Conservation (phyloP, 2,888 invertebrate genomes). For the Nowickia ferox region DNA sequence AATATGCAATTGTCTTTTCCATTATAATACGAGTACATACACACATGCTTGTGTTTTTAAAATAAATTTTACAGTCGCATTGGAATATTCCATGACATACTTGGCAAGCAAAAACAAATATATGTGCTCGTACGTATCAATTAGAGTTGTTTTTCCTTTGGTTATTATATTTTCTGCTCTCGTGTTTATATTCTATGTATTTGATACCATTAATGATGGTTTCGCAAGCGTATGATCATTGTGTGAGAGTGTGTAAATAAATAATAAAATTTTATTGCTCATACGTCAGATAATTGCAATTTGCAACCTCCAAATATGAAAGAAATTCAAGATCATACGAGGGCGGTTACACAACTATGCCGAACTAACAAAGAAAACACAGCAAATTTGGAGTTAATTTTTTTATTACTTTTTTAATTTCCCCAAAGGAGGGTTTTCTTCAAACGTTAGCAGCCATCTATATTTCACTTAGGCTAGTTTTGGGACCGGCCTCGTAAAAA, state of each 20-base stretch:
- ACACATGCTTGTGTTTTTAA: neutral
- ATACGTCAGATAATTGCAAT: conserved; percentile 35
- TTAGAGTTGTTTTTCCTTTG: conserved; percentile 16
- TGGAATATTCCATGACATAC: conserved; percentile 66
- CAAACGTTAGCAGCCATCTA: too few species aligned
- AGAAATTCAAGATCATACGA: conserved; percentile 14
- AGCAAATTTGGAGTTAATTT: too few species aligned
- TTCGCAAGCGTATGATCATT: conserved; percentile 41
- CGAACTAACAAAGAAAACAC: neutral
- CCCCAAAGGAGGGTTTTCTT: too few species aligned
- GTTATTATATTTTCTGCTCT: neutral
- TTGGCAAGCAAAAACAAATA: conserved; percentile 42
- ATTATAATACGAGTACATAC: neutral
- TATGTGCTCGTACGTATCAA: neutral
- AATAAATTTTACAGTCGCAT: conserved; percentile 1
- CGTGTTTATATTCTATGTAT: neutral
- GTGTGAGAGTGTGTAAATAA: neutral
- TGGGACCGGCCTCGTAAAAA: too few species aligned
- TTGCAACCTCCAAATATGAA: conserved; percentile 21
- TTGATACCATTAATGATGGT: conserved; percentile 5
- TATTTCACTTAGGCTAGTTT: too few species aligned
- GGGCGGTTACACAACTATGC: too few species aligned
- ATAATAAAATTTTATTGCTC: conserved; percentile 27
- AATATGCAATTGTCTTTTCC: neutral
- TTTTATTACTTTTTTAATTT: too few species aligned